Conservation (phyloP, 2,113 vertebrate genomes). For the Oncorhynchus clarkii region DNA sequence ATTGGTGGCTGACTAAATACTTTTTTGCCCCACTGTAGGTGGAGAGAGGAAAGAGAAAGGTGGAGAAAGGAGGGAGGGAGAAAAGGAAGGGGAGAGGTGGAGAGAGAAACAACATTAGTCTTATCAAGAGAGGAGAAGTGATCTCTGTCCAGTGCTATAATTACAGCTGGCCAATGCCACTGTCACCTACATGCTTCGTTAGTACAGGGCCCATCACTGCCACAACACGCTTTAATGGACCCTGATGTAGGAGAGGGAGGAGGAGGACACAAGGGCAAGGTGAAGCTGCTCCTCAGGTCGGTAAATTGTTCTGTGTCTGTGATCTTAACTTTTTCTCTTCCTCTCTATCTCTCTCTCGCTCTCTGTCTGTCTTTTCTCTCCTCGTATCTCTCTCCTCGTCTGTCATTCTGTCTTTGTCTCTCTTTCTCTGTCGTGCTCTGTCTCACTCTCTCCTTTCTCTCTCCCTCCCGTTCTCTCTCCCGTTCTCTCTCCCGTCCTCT, state of each 20-base stretch:
- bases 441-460: too few relatives aligned
- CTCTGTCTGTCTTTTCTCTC: too few relatives aligned
- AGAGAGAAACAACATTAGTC: background rate
- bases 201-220: conserved; percentile 20
- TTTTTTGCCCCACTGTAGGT: background rate
- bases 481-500: conserved; percentile 16
- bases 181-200: conserved; percentile 27
- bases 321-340: too few relatives aligned
- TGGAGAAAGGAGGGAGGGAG: background rate
- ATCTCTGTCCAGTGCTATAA: conserved; percentile 24
- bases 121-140: background rate
- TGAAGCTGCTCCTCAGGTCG: conserved; percentile 12
- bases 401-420: too few relatives aligned
- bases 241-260: conserved; percentile 7
- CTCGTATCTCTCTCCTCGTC: background rate
- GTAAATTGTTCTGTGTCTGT: too few relatives aligned
- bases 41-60: conserved; percentile 5
- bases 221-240: conserved; percentile 35
- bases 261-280: conserved; percentile 15
- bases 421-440: too few relatives aligned
- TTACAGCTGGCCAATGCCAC: conserved; percentile 19
- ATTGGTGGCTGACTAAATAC: too few relatives aligned
- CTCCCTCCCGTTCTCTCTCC: background rate
- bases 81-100: conserved; percentile 2
- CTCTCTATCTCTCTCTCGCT: too few relatives aligned